A percentile compares a stretch with the other conserved stretches of the same genome.
phyloP scores from a whole-genome alignment of 2,888 invertebrate species.

The Cerceris rybyensis region DNA sequence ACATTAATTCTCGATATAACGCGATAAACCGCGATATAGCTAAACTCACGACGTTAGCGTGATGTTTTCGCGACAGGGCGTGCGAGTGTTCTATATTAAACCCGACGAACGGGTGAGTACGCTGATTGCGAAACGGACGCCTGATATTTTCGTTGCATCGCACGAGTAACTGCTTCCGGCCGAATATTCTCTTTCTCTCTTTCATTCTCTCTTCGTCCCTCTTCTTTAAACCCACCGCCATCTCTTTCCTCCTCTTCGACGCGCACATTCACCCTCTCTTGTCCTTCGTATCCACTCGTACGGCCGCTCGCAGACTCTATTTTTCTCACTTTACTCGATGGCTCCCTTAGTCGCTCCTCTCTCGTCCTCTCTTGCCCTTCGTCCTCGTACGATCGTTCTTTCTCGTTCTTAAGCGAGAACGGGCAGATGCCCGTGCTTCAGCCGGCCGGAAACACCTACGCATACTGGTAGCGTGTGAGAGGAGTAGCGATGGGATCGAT shows the following conservation, averaged over 20 bases:
- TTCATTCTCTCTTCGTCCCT: conserved; percentile 1
- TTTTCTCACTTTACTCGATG: conserved; percentile 61
- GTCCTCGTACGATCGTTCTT: conserved; percentile 23
- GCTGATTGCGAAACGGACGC: conserved; percentile 79
- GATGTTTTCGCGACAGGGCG: conserved; percentile 70
- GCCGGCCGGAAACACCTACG: conserved; percentile 77
- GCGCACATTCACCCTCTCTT: conserved; percentile 28
- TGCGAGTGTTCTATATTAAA: conserved; percentile 79
- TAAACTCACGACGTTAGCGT: conserved; percentile 52
- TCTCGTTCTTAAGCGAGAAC: conserved; percentile 36
- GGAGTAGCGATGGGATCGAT: conserved; percentile 52
- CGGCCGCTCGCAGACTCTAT: conserved; percentile 44
- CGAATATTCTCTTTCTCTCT: conserved; percentile 66
- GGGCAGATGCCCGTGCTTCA: conserved; percentile 64
- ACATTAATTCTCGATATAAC: conserved; percentile 27
- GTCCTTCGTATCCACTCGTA: conserved; percentile 39
- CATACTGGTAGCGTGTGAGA: conserved; percentile 63
- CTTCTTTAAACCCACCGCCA: conserved; percentile 30
- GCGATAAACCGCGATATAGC: conserved; percentile 41
- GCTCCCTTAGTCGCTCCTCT: conserved; percentile 22
- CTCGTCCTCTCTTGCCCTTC: conserved; percentile 32
- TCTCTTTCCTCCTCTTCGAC: conserved; percentile 42
- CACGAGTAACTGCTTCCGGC: conserved; percentile 81
- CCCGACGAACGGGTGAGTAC: conserved; percentile 74
- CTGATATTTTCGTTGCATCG: conserved; percentile 80